Evolutionary conservation across 2,113 vertebrate genomes (phyloP).

Genomic region (Plestiodon gilberti): DNA sequence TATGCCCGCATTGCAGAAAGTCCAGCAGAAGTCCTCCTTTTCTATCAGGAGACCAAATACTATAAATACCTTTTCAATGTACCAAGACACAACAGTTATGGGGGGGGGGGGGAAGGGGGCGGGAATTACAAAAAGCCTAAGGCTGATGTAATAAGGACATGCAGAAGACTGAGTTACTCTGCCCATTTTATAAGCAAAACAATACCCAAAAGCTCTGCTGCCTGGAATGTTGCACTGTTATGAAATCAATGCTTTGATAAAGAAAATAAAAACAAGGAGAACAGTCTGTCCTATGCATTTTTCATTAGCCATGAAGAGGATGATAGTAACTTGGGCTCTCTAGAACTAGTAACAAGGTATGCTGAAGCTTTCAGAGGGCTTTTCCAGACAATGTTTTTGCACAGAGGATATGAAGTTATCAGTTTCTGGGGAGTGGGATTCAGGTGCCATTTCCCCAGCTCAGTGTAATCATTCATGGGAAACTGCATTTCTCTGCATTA

Average conservation of each 20-base stretch:
- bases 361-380: not conserved
- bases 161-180: conserved; percentile 18
- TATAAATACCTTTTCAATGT: conserved; percentile 19
- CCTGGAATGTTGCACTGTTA: conserved; percentile 2
- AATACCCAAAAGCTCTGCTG: not conserved
- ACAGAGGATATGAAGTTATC: not conserved
- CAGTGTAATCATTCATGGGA: not conserved
- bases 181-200: conserved; percentile 30
- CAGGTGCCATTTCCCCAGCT: not conserved
- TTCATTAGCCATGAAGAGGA: not conserved
- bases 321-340: not conserved
- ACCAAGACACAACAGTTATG: conserved; percentile 27
- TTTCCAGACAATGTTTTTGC: not conserved
- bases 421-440: no score
- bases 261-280: conserved; percentile 15
- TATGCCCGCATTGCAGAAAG: not conserved
- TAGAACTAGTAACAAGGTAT: not conserved
- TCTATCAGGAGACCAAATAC: not conserved
- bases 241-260: conserved; percentile 15
- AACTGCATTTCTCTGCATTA: not conserved
- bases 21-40: not conserved
- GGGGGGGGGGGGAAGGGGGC: not conserved
- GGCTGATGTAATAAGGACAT: conserved; percentile 19
- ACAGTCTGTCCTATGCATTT: not conserved
- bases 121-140: conserved; percentile 24